Percentiles rank a stretch among this genome's conserved stretches.
phyloP scores from a whole-genome alignment of 2,113 vertebrate genomes.

The Microtus pennsylvanicus region DNA sequence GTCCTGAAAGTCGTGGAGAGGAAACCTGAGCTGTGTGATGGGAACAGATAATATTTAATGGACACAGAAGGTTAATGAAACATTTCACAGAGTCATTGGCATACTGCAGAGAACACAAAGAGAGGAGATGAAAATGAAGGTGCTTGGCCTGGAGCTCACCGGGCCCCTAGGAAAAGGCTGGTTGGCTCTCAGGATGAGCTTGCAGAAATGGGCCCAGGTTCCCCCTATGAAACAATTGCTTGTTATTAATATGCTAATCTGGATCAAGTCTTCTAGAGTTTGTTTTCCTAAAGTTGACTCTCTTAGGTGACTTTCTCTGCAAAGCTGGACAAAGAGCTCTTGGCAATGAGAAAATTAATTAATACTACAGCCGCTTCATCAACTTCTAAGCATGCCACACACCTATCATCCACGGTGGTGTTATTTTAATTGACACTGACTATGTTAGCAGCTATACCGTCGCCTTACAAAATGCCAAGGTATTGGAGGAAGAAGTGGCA shows the following conservation, averaged over 20 bases:
- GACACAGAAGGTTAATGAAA: conserved; percentile 74
- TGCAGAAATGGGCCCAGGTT: background rate
- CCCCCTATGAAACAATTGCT: conserved; percentile 17
- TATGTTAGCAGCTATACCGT: background rate
- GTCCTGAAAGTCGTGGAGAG: conserved; percentile 51
- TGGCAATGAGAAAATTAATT: conserved; percentile 65
- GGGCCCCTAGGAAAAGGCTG: background rate
- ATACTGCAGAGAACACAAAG: conserved; percentile 65
- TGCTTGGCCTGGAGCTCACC: conserved; percentile 33
- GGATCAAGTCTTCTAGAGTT: conserved; percentile 48
- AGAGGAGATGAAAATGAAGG: conserved; percentile 59
- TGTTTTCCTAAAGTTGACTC: conserved; percentile 52
- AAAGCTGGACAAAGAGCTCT: conserved; percentile 37
- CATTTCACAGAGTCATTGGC: conserved; percentile 62
- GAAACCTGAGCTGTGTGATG: conserved; percentile 36
- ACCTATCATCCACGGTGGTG: background rate
- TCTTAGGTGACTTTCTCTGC: conserved; percentile 43
- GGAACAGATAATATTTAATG: conserved; percentile 62
- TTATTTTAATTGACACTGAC: conserved; percentile 23
- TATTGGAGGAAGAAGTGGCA: background rate
- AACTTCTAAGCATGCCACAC: background rate
- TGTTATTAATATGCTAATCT: conserved; percentile 76
- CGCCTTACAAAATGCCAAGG: conserved; percentile 16
- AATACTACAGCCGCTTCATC: conserved; percentile 40
- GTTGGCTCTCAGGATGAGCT: conserved; percentile 10